Conservation (phyloP, 2,113 vertebrate genomes). For the Neofelis nebulosa region DNA sequence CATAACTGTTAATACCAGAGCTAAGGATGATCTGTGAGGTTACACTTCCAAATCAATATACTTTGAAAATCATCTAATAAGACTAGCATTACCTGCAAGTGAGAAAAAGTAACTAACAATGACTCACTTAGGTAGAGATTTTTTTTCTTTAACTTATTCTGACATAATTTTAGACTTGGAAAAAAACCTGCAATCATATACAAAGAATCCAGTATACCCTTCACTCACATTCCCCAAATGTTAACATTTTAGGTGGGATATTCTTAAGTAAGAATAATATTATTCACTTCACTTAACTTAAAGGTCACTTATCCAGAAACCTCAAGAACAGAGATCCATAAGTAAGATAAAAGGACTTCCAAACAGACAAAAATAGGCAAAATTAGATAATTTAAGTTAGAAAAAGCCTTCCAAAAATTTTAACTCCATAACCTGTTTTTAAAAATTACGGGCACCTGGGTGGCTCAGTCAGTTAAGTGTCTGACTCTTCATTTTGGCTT, state of each 20-base stretch:
- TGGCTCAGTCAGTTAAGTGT: neutral
- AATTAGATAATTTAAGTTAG: neutral
- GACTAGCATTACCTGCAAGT: neutral
- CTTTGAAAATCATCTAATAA: conserved; percentile 8
- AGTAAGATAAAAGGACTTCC: neutral
- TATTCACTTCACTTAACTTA: conserved; percentile 6
- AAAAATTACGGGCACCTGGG: neutral
- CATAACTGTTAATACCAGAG: neutral
- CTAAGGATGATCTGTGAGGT: neutral
- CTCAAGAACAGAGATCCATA: conserved; percentile 20
- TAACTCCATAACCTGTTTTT: neutral
- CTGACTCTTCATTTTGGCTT: neutral
- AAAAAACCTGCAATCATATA: neutral
- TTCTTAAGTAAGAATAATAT: conserved; percentile 7
- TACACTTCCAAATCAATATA: conserved; percentile 18
- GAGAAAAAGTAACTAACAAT: neutral
- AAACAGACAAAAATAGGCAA: neutral
- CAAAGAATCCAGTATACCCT: neutral
- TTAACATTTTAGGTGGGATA: conserved; percentile 49
- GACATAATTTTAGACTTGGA: conserved; percentile 31
- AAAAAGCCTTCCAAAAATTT: conserved; percentile 10
- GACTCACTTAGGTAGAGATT: neutral
- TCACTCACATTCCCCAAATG: neutral
- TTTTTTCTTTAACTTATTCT: conserved; percentile 25
- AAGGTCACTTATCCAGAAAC: conserved; percentile 38